These are phyloP conservation scores for Willowsia nigromaculata DNA, from an alignment of 2,888 invertebrate species.

Conservation along the genomic window DNA sequence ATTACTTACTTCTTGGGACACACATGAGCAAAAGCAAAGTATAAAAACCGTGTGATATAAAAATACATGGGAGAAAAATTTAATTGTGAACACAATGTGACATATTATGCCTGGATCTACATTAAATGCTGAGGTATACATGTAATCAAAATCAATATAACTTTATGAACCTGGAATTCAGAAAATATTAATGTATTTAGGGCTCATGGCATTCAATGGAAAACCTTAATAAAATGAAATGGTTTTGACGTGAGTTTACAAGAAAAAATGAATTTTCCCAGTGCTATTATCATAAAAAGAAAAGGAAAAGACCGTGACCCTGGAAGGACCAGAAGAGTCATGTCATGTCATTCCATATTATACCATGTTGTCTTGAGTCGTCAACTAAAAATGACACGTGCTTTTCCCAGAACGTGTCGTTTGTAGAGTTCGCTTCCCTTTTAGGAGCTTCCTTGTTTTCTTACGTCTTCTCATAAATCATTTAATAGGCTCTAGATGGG, in stretches of 20 bases:
- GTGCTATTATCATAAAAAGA: not conserved
- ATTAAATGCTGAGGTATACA: too few species aligned
- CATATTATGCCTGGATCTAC: too few species aligned
- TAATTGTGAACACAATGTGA: too few species aligned
- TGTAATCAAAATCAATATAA: not conserved
- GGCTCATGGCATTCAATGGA: not conserved
- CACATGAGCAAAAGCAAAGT: not conserved
- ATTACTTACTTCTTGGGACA: not conserved
- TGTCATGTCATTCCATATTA: slow-evolving; percentile 27
- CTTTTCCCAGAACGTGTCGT: not conserved
- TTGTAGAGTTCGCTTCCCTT: not conserved
- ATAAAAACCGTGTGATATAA: too few species aligned
- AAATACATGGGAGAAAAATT: not conserved
- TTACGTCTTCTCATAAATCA: not conserved
- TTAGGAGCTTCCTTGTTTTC: not conserved
- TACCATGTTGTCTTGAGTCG: not conserved
- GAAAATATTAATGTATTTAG: not conserved
- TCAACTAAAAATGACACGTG: slow-evolving; percentile 8
- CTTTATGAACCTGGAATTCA: not conserved
- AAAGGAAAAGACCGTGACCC: slow-evolving; percentile 23
- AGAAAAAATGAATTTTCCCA: not conserved
- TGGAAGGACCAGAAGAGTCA: slow-evolving; percentile 14
- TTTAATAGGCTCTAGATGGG: slow-evolving; percentile 15
- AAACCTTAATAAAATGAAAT: slow-evolving; percentile 9
- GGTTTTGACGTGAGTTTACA: not conserved